These are phyloP conservation scores for Electrona antarctica DNA, from an alignment of 2,113 vertebrate species.

Conservation along the genomic window DNA sequence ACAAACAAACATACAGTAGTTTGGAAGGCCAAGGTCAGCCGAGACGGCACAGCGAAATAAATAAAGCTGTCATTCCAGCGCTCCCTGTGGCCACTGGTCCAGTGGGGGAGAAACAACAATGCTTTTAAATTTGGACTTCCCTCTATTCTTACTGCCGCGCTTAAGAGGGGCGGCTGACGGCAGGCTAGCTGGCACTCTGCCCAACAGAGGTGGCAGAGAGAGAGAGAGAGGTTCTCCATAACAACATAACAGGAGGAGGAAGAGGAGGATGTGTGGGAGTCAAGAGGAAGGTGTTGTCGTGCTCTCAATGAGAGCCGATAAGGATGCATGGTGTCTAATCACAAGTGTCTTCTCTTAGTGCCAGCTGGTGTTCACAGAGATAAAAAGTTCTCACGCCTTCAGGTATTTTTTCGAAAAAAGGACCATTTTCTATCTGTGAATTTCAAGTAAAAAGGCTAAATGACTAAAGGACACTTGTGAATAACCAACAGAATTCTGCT, in stretches of 20 bases:
- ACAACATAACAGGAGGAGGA: constrained; percentile 12
- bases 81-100: constrained; percentile 28
- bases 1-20: neutral
- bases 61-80: constrained; percentile 59
- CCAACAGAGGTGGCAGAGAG: constrained; percentile 37
- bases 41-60: constrained; percentile 64
- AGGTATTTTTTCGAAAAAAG: constrained; percentile 8
- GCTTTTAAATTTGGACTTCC: constrained; percentile 70
- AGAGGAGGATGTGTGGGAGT: constrained; percentile 51
- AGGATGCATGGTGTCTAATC: constrained; percentile 39
- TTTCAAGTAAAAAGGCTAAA: too few relatives aligned
- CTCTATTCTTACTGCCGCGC: constrained; percentile 55
- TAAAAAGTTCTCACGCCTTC: constrained; percentile 25
- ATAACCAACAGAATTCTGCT: too few relatives aligned
- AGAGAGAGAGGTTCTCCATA: constrained; percentile 52
- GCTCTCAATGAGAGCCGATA: constrained; percentile 57
- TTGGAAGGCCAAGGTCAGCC: constrained; percentile 65
- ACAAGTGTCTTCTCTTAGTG: constrained; percentile 5
- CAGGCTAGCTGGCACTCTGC: constrained; percentile 47
- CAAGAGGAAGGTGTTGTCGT: constrained; percentile 40
- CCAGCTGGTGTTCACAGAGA: constrained; percentile 15
- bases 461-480: too few relatives aligned
- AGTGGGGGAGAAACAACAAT: constrained; percentile 57
- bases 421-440: too few relatives aligned
- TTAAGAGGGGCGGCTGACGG: constrained; percentile 27